Percentiles rank a stretch among this genome's conserved stretches.
phyloP scores from a whole-genome alignment of 2,888 invertebrate genomes.

The Tineola bisselliella region DNA sequence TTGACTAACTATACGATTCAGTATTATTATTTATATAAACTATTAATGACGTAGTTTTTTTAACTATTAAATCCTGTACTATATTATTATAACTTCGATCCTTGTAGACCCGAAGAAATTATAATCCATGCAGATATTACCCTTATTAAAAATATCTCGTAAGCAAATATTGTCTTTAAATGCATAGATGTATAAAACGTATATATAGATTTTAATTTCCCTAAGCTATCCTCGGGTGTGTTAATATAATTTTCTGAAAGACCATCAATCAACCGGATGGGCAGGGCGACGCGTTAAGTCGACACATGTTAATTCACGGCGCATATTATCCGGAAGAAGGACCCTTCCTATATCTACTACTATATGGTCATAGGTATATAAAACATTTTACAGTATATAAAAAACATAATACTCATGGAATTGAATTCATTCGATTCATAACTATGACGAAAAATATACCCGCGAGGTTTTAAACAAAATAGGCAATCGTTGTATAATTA shows the following conservation, averaged over 20 bases:
- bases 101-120: no score
- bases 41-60: no score
- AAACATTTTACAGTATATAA: no score
- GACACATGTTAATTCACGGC: constrained; percentile 61
- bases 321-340: constrained; percentile 48
- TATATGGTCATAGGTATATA: not conserved
- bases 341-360: not conserved
- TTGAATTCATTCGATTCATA: no score
- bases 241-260: constrained; percentile 37
- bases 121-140: not conserved
- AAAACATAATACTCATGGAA: no score
- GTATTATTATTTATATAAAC: no score
- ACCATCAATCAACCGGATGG: constrained; percentile 50
- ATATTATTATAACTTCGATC: no score
- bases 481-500: not conserved
- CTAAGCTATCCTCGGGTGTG: constrained; percentile 17
- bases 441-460: not conserved
- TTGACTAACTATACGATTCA: no score
- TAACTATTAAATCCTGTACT: no score
- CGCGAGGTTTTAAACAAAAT: not conserved
- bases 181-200: not conserved
- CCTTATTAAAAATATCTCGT: not conserved
- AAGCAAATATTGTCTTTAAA: not conserved
- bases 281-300: constrained; percentile 51
- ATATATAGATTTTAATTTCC: not conserved